Conservation (phyloP, 2,888 invertebrate genomes). For the Galerucella nymphaeae region DNA sequence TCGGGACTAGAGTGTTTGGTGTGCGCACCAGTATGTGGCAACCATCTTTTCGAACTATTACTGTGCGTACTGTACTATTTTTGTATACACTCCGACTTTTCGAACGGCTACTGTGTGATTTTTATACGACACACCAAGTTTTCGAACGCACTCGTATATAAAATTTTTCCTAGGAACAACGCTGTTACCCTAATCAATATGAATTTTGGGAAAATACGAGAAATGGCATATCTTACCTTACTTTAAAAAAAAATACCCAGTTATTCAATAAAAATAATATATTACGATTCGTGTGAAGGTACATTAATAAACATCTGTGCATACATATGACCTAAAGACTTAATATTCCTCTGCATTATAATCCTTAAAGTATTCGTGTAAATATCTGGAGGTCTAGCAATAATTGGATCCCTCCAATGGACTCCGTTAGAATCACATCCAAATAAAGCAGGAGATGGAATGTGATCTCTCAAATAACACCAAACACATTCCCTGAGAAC, state of each 20-base stretch:
- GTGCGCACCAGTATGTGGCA: no score
- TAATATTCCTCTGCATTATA: slow-evolving; percentile 83
- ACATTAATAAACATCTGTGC: slow-evolving; percentile 75
- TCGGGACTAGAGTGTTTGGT: no score
- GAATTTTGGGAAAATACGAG: background rate
- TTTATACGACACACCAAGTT: no score
- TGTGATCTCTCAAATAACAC: slow-evolving; percentile 90
- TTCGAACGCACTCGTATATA: no score
- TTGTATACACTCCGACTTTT: no score
- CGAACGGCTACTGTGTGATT: no score
- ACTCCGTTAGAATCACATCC: slow-evolving; percentile 74
- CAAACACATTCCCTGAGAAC: slow-evolving; percentile 88
- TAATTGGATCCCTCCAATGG: slow-evolving; percentile 83
- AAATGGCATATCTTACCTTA: no score
- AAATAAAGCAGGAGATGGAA: slow-evolving; percentile 87
- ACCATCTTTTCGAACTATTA: no score
- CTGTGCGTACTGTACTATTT: no score
- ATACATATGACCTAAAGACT: slow-evolving; percentile 80
- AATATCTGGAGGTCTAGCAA: slow-evolving; percentile 75
- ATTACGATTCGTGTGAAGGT: slow-evolving; percentile 53
- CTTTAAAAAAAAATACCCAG: background rate
- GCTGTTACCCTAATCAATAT: no score
- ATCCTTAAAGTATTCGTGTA: slow-evolving; percentile 85
- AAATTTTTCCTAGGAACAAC: no score
- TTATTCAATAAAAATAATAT: background rate